Base-by-base conservation (phyloP, 2,797 vertebrate genomes). In the Chaenodraco wilsoni region DNA sequence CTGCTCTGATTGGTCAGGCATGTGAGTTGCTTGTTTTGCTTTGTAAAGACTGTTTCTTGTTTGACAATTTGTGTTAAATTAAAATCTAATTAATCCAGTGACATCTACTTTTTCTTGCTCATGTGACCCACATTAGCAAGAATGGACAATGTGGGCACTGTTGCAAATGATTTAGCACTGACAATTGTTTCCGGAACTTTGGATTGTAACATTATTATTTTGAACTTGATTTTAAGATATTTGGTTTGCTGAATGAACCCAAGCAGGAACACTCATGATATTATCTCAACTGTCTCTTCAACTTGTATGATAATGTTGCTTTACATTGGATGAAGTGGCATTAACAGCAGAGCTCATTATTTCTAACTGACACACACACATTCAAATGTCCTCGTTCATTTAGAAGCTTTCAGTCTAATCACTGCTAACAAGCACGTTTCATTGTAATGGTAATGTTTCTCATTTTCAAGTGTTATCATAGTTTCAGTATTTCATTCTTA, bases 361-460 rank as follows among this genome's bases (percentile, higher is more conserved):
- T 50, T 64, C 57, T 65, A 58, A 37, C 21, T 61, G 5, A 31
- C 9, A 60, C 40, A 15, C 23, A 2, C 16, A 43, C 3, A 15
- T 11, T 43, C 9, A 45, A n/a, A 50, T 46, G 27, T 31, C 33
- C 16, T 46, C 33, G 15, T 43, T 65, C 16, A 64, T 49, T 33
- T 33, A 48, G 10, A 31, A 17, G 21, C 15, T 54, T 74, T 64
- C 17, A 56, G 15, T 60, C 4, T 49, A 60, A 52, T 76, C 33
- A 61, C 31, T 44, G 6, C 37, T 44, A 52, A 48, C 50, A 31
- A 9, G 3, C 15, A 4, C 27, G 17, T 72, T 73, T 48, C 69
- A 67, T 74, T 80, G 48, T 71, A 3, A 65, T 66, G 51, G 21
- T 50, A 65, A 79, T 54, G 41, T 40, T 0, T 19, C 49, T 37